Percentiles rank a stretch among this genome's conserved stretches.
These are phyloP conservation scores for Heteronetta atricapilla DNA, from an alignment of 2,113 vertebrate genomes.

Conservation along the genomic window DNA sequence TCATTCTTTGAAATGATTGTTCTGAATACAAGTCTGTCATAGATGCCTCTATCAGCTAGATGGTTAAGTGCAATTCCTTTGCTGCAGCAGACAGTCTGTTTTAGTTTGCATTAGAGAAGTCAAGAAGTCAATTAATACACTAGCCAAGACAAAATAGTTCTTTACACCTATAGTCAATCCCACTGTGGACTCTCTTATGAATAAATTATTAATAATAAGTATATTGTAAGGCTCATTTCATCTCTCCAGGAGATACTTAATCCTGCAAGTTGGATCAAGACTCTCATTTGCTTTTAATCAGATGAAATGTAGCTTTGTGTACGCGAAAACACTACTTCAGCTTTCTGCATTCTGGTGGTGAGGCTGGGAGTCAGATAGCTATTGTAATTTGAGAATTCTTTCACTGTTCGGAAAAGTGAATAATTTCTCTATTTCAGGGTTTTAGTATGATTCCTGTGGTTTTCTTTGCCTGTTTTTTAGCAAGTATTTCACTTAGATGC, in stretches of 20 bases:
- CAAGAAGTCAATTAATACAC: constrained; percentile 27
- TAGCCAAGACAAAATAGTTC: constrained; percentile 39
- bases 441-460: background rate
- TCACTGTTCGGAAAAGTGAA: background rate
- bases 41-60: background rate
- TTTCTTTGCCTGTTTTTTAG: background rate
- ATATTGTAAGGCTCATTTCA: background rate
- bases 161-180: background rate
- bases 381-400: constrained; percentile 25
- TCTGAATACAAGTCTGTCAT: background rate
- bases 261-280: constrained; percentile 50
- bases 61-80: background rate
- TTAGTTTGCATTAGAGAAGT: background rate
- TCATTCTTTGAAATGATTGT: background rate
- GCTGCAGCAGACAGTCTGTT: background rate
- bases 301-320: constrained; percentile 6
- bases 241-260: constrained; percentile 52
- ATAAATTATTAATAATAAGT: constrained; percentile 38
- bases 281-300: constrained; percentile 54
- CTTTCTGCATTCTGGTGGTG: background rate
- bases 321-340: constrained; percentile 40
- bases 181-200: background rate
- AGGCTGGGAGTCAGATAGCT: background rate
- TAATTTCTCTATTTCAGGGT: background rate
- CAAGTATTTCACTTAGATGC: constrained; percentile 52